These are phyloP conservation scores for Drosophila cracens DNA, from an alignment of 2,888 invertebrate genomes.

Conservation along the genomic window DNA sequence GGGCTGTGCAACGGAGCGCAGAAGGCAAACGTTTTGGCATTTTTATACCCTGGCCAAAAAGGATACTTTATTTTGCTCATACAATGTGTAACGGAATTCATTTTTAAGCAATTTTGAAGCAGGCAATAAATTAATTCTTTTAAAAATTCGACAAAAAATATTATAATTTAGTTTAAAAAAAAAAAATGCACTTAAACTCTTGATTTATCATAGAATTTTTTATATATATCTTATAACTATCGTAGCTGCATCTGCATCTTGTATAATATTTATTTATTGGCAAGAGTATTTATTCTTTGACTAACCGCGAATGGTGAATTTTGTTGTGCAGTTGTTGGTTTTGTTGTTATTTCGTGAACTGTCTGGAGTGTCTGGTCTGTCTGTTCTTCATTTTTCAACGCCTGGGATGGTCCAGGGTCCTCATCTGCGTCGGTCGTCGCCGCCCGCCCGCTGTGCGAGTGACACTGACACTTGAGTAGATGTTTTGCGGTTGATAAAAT, in stretches of 20 bases:
- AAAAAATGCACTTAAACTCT: neutral
- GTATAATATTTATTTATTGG: neutral
- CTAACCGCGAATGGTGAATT: neutral
- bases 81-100: neutral
- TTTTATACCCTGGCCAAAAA: constrained; percentile 22
- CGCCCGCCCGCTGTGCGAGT: constrained; percentile 80
- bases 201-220: neutral
- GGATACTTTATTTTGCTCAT: neutral
- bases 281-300: constrained; percentile 26
- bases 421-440: constrained; percentile 65
- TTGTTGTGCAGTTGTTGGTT: constrained; percentile 28
- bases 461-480: constrained; percentile 83
- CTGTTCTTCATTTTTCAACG: constrained; percentile 78
- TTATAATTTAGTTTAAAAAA: neutral
- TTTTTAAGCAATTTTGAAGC: neutral
- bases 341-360: constrained; percentile 46
- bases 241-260: neutral
- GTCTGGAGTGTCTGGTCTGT: constrained; percentile 55
- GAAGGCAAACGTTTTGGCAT: constrained; percentile 56
- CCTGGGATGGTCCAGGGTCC: constrained; percentile 71
- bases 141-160: neutral
- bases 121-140: neutral
- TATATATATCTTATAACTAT: too few relatives aligned
- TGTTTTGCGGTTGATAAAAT: constrained; percentile 82
- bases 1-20: constrained; percentile 31